A percentile compares a stretch with the other conserved stretches of the same genome.
Conservation (phyloP, 92 coral and sea anemone species). For the Porites lobata region DNA sequence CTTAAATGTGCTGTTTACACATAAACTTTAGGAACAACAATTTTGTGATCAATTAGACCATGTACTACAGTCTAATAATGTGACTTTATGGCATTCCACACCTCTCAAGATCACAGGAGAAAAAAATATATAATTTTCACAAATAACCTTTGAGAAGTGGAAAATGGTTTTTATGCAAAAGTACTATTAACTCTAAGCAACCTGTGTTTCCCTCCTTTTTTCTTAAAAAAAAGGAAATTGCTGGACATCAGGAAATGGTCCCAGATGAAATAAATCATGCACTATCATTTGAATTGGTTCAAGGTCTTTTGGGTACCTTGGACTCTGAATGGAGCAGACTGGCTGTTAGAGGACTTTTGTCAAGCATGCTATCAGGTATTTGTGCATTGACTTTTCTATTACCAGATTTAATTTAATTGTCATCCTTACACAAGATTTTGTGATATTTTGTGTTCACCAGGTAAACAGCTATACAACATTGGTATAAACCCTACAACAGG, state of each 20-base stretch:
- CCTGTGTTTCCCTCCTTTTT: constrained; percentile 2
- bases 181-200: constrained; percentile 11
- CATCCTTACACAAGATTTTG: background rate
- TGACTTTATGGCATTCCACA: constrained; percentile 16
- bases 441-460: constrained; percentile 4
- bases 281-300: constrained; percentile 5
- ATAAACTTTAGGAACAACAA: constrained; percentile 15
- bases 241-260: constrained; percentile 10
- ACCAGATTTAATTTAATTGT: constrained; percentile 11
- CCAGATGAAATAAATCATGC: constrained; percentile 8
- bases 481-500: constrained; percentile 10
- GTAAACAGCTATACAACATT: constrained; percentile 13
- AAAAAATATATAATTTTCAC: constrained; percentile 10
- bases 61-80: constrained; percentile 18
- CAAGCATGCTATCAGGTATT: constrained; percentile 11
- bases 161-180: constrained; percentile 14
- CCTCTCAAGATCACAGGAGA: constrained; percentile 16
- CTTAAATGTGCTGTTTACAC: constrained; percentile 16
- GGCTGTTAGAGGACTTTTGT: constrained; percentile 24
- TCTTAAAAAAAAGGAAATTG: background rate
- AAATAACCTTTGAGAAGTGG: constrained; percentile 19
- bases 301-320: constrained; percentile 12
- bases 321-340: constrained; percentile 20
- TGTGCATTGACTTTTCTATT: background rate
- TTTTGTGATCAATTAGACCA: constrained; percentile 9